Evolutionary conservation across 2,113 vertebrate genomes (phyloP).

Genomic region (Sitta europaea): DNA sequence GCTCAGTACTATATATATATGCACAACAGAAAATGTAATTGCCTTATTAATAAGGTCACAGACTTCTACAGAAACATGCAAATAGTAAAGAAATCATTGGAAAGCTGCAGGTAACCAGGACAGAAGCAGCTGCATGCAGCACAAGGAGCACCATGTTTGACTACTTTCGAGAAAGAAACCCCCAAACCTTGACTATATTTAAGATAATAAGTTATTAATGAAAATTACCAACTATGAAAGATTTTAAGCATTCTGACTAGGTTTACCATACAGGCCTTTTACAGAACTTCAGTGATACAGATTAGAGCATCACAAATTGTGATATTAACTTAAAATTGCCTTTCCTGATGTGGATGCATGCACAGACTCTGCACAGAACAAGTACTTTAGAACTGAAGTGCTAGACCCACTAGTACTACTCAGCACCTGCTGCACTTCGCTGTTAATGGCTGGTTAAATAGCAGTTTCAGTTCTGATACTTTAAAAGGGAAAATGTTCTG

Average conservation of each 20-base stretch:
- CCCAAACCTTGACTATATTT: background rate
- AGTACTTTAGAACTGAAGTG: background rate
- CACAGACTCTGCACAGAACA: background rate
- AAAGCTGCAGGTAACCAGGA: background rate
- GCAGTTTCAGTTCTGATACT: background rate
- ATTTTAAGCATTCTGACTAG: background rate
- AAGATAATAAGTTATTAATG: background rate
- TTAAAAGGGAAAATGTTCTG: background rate
- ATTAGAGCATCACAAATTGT: background rate
- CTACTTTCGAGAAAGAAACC: background rate
- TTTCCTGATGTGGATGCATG: background rate
- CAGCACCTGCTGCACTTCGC: background rate
- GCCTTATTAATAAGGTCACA: background rate
- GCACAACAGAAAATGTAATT: background rate
- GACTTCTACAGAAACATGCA: background rate
- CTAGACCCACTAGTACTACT: background rate
- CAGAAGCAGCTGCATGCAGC: background rate
- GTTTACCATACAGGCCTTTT: background rate
- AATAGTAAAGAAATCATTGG: background rate
- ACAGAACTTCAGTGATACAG: background rate
- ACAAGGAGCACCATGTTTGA: background rate
- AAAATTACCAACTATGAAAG: background rate
- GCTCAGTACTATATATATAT: background rate
- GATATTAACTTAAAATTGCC: background rate
- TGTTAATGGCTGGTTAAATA: background rate